phyloP scores from a whole-genome alignment of 2,797 vertebrate genomes.

The Synanceia verrucosa region DNA sequence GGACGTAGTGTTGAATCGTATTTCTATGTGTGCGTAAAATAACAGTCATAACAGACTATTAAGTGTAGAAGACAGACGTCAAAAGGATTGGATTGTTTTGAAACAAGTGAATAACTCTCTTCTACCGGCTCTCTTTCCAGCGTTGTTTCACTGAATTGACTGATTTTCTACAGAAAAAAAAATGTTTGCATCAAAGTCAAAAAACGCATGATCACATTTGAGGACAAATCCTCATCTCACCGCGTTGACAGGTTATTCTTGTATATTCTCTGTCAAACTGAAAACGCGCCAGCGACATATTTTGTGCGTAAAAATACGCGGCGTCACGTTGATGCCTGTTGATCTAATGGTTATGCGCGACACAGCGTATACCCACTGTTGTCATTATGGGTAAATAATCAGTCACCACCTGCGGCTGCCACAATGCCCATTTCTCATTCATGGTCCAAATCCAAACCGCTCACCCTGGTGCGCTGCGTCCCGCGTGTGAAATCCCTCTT shows the following conservation, averaged over 20 bases:
- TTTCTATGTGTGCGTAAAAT: conserved; percentile 32
- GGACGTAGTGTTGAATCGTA: not conserved
- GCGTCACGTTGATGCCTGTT: conserved; percentile 17
- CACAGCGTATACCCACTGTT: conserved; percentile 1
- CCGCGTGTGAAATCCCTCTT: conserved; percentile 50
- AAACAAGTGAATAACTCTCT: not conserved
- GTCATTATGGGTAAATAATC: conserved; percentile 55
- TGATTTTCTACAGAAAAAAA: not conserved
- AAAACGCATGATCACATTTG: not conserved
- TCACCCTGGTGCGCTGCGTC: conserved; percentile 25
- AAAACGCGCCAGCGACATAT: not conserved
- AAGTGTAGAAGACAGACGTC: not conserved
- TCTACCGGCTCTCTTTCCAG: not conserved
- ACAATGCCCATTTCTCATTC: conserved; percentile 42
- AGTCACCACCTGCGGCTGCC: conserved; percentile 56
- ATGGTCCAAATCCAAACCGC: conserved; percentile 18
- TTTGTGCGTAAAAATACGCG: conserved; percentile 33
- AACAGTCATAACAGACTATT: not conserved
- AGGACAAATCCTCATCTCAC: not conserved
- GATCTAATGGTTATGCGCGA: not conserved
- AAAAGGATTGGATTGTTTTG: conserved; percentile 5
- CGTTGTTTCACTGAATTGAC: not conserved
- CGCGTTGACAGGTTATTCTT: not conserved
- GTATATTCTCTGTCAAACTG: not conserved
- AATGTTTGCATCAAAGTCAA: not conserved